Base-by-base conservation (phyloP, 2,888 invertebrate genomes). In the Sepioteuthis lessoniana region DNA sequence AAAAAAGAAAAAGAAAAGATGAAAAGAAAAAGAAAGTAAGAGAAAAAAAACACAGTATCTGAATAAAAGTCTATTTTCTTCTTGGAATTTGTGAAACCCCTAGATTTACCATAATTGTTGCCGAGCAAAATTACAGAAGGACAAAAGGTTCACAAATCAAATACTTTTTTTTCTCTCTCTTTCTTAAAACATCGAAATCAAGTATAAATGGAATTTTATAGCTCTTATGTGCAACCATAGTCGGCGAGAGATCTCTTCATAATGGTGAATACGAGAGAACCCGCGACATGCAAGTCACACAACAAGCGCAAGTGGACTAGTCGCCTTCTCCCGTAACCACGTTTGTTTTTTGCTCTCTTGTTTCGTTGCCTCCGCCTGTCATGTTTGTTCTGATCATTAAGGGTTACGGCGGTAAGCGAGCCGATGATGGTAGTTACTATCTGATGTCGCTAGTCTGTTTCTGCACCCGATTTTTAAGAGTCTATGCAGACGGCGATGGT, bases 351-450 rank as follows among this genome's bases (percentile, higher is more conserved):
- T 91, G 91, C 91, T 91, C 91, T 37, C 38, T 42, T 42, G 4
- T 46, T 91, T 42, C 91, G 8, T 25, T 91, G 37, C 91, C 42
- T 46, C 31, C 91, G 38, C 91, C 91, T 91, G 38, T 91, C 91
- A 38, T 46, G 38, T 46, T 91, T 91, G 13, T 91, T 91, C 91
- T 46, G 38, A 47, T 55, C 50, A 60, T 93, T 38, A 93, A 55
- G 92, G 92, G 92, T 92, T 92, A 92, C 92, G 92, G 91, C 91
- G 91, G 92, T 92, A 47, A 92, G 92, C 92, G 92, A 92, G 92
- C 92, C 92, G 92, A 92, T 92, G 92, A 92, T 92, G 92, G 92
- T 92, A 92, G 92, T 92, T 47, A 47, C 38, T 46, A 92, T 46
- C 92, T 92, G 92, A 42, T 92, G 92, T 92, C 92, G 92, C 92